Conservation (phyloP, 2,797 vertebrate species). For the Amazonetta brasiliensis region DNA sequence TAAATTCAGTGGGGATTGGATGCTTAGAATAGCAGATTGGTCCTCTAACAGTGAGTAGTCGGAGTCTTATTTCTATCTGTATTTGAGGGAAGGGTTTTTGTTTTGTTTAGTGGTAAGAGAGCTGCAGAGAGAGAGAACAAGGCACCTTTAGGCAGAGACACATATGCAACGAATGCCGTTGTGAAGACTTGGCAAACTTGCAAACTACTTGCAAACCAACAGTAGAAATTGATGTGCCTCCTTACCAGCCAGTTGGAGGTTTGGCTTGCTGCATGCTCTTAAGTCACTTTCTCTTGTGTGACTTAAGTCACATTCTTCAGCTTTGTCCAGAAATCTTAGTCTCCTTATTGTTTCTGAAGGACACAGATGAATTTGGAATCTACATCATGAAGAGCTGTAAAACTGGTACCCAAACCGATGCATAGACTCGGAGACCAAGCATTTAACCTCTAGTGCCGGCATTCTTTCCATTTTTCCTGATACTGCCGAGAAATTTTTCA, state of each 20-base stretch:
- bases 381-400: not conserved
- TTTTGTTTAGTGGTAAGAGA: not conserved
- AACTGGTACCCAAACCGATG: not conserved
- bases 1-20: not conserved
- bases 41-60: not conserved
- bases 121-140: not conserved
- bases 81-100: not conserved
- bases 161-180: not conserved
- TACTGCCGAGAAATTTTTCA: not conserved
- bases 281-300: not conserved
- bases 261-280: not conserved
- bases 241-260: not conserved
- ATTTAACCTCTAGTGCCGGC: not conserved
- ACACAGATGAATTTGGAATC: not conserved
- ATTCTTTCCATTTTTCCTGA: not conserved
- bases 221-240: not conserved
- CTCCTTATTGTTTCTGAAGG: not conserved
- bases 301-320: not conserved
- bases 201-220: not conserved
- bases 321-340: not conserved
- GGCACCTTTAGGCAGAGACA: not conserved
- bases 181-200: too few relatives aligned
- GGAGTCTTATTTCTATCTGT: not conserved
- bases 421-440: not conserved
- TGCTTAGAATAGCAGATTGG: not conserved